phyloP scores from a whole-genome alignment of 2,888 invertebrate genomes.

The Himalopsyche anomala region DNA sequence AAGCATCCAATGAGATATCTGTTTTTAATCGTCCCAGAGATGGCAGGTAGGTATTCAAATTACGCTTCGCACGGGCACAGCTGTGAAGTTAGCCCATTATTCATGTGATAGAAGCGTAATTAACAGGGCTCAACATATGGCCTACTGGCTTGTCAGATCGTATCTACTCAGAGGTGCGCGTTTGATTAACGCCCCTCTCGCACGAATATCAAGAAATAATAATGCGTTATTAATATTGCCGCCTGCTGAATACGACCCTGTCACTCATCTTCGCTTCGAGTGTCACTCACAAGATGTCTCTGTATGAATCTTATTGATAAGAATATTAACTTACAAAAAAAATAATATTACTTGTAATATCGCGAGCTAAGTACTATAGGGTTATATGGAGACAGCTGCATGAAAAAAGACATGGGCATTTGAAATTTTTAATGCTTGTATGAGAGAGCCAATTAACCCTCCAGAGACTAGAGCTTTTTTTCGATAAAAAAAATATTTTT shows the following conservation, averaged over 20 bases:
- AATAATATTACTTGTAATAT: too few species aligned
- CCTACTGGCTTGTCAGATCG: slow-evolving; percentile 48
- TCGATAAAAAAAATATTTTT: too few species aligned
- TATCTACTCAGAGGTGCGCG: slow-evolving; percentile 50
- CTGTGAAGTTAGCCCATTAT: slow-evolving; percentile 50
- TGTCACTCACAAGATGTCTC: neutral
- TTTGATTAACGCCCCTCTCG: slow-evolving; percentile 60
- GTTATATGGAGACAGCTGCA: too few species aligned
- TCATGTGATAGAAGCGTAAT: slow-evolving; percentile 59
- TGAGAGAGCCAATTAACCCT: too few species aligned
- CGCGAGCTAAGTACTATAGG: too few species aligned
- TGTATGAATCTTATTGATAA: neutral
- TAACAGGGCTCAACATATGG: slow-evolving; percentile 53
- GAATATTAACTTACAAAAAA: neutral
- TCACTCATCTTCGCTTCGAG: slow-evolving; percentile 49
- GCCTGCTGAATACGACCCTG: slow-evolving; percentile 32
- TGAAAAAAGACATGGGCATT: too few species aligned
- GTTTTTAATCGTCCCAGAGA: slow-evolving; percentile 19
- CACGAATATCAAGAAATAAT: slow-evolving; percentile 56
- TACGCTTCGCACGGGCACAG: slow-evolving; percentile 12
- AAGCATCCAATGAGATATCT: slow-evolving; percentile 21
- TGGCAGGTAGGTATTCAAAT: slow-evolving; percentile 35
- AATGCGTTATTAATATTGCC: slow-evolving; percentile 55
- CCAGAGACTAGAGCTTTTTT: too few species aligned
- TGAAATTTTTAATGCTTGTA: too few species aligned